Percentiles rank a stretch among this genome's conserved stretches.
These are phyloP conservation scores for Hemicordylus capensis DNA, from an alignment of 2,113 vertebrate genomes.

Conservation along the genomic window DNA sequence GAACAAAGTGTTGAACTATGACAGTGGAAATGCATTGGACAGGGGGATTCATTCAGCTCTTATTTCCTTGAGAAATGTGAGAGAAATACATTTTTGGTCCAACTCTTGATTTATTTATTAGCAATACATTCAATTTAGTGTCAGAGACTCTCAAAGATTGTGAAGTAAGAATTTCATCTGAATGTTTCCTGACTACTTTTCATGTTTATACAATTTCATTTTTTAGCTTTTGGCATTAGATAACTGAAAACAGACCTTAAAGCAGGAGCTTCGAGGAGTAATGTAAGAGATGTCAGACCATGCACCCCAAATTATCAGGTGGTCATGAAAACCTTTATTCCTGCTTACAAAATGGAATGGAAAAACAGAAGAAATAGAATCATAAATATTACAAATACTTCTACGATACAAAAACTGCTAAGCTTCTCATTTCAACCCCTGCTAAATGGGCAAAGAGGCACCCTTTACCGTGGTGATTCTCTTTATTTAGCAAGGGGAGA, in stretches of 20 bases:
- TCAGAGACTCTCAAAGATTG: constrained; percentile 27
- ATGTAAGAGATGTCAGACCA: not conserved
- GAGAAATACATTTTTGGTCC: constrained; percentile 16
- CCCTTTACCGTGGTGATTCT: no score
- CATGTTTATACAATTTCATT: not conserved
- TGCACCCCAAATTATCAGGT: not conserved
- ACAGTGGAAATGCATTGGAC: constrained; percentile 39
- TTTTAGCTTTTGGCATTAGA: not conserved
- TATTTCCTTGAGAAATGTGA: constrained; percentile 38
- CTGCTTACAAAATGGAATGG: not conserved
- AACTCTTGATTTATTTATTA: constrained; percentile 23
- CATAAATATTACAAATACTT: not conserved
- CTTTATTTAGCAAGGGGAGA: no score
- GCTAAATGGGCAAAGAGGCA: no score
- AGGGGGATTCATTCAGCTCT: constrained; percentile 38
- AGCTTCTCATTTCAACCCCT: no score
- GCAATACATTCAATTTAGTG: constrained; percentile 45
- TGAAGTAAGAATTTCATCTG: not conserved
- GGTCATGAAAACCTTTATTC: not conserved
- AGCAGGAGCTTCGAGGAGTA: not conserved
- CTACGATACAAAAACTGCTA: not conserved
- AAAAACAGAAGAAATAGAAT: no score
- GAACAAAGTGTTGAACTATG: constrained; percentile 49
- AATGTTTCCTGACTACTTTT: not conserved
- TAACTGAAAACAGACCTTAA: not conserved